Conservation (phyloP, 2,113 vertebrate genomes). For the Alligator sinensis region DNA sequence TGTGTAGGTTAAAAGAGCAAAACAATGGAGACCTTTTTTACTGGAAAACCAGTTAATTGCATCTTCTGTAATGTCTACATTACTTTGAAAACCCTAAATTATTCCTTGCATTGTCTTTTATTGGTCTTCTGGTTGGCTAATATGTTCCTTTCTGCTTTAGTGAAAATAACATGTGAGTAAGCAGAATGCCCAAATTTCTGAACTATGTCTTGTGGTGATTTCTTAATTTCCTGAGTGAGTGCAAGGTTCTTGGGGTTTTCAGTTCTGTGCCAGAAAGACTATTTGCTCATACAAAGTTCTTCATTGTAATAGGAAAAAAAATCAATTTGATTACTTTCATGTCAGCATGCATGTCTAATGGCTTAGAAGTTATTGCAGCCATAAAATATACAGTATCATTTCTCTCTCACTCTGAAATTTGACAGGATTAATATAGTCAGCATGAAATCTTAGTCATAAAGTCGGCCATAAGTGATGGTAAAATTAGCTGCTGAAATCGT, state of each 20-base stretch:
- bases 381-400: conserved; percentile 63
- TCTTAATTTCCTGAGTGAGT: conserved; percentile 81
- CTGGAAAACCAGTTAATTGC: conserved; percentile 1
- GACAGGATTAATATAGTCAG: conserved; percentile 68
- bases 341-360: conserved; percentile 62
- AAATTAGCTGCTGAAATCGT: conserved; percentile 53
- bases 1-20: not conserved
- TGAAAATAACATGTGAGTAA: conserved; percentile 78
- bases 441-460: conserved; percentile 66
- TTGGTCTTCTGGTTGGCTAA: not conserved
- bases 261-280: conserved; percentile 37
- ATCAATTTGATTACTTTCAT: conserved; percentile 66
- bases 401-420: conserved; percentile 57
- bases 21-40: not conserved
- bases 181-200: conserved; percentile 72
- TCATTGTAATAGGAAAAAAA: conserved; percentile 53
- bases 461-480: conserved; percentile 41
- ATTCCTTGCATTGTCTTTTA: not conserved
- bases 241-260: conserved; percentile 26
- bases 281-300: conserved; percentile 59
- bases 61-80: not conserved
- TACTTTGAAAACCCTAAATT: conserved; percentile 5
- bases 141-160: conserved; percentile 66
- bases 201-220: conserved; percentile 75
- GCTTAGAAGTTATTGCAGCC: conserved; percentile 59